Evolutionary conservation across 2,888 invertebrate genomes (phyloP).

Genomic region (Euzophera pinguis): DNA sequence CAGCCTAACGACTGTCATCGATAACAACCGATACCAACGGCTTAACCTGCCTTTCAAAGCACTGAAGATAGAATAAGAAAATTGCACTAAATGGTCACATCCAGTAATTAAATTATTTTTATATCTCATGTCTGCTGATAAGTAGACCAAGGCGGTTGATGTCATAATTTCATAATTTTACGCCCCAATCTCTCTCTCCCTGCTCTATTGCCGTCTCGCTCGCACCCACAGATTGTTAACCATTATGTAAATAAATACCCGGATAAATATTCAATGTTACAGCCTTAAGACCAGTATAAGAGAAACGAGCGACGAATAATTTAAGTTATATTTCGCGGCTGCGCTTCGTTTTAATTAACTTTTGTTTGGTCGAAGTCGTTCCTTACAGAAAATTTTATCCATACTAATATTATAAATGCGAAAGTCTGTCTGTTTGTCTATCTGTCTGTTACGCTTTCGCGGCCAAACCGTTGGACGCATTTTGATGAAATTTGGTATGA

Average conservation of each 20-base stretch:
- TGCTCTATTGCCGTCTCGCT: conserved; percentile 17
- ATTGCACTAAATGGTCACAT: too few species aligned
- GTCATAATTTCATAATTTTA: conserved; percentile 46
- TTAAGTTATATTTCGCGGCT: conserved; percentile 11
- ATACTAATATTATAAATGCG: too few species aligned
- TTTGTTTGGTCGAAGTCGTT: not conserved
- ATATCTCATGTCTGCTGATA: conserved; percentile 16
- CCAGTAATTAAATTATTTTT: not conserved
- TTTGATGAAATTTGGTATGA: too few species aligned
- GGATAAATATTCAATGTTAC: conserved; percentile 29
- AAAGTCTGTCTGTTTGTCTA: too few species aligned
- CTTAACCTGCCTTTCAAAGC: too few species aligned
- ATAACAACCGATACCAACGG: too few species aligned
- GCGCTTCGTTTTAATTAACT: not conserved
- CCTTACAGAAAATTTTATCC: not conserved
- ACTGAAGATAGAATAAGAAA: too few species aligned
- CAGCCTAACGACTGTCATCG: too few species aligned
- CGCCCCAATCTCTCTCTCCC: conserved; percentile 26
- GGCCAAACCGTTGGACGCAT: too few species aligned
- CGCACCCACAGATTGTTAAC: conserved; percentile 26
- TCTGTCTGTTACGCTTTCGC: too few species aligned
- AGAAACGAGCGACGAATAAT: conserved; percentile 15
- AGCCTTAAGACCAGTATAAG: conserved; percentile 13
- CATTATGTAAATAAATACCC: conserved; percentile 31
- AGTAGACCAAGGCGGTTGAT: conserved; percentile 34